Conservation (phyloP, 2,113 vertebrate genomes). For the Lamprologus callipterus region DNA sequence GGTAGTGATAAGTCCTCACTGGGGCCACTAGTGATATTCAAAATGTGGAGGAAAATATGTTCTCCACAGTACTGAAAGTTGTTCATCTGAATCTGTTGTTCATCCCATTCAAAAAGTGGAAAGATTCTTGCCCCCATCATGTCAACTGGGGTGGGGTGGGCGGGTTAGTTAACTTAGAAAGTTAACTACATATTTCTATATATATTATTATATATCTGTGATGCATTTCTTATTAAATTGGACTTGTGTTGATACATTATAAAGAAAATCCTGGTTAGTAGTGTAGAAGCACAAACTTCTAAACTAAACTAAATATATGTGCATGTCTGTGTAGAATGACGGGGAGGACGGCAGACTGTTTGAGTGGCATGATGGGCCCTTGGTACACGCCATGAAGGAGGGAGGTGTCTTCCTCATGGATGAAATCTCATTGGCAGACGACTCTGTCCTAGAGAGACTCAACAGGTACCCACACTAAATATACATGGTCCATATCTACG, state of each 20-base stretch:
- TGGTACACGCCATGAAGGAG: slow-evolving; percentile 90
- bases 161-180: not conserved
- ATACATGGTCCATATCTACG: not conserved
- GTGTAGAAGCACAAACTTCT: not conserved
- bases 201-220: not conserved
- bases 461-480: slow-evolving; percentile 78
- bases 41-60: not conserved
- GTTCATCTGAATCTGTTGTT: not conserved
- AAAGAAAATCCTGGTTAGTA: not conserved
- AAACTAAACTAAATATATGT: not conserved
- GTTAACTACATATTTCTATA: not conserved
- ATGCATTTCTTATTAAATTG: not conserved
- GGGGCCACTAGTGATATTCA: not conserved
- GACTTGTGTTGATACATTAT: not conserved
- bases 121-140: not conserved
- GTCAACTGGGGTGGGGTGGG: not conserved
- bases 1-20: not conserved
- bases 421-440: slow-evolving; percentile 95
- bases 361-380: slow-evolving; percentile 91
- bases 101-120: not conserved
- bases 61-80: not conserved
- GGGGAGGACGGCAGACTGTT: slow-evolving; percentile 79
- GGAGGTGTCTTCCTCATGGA: slow-evolving; percentile 91
- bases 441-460: slow-evolving; percentile 94
- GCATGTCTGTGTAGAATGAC: slow-evolving; percentile 64